Evolutionary conservation across 1,140 invertebrate genomes (phyloP).

Genomic region (Drepana arcuata): DNA sequence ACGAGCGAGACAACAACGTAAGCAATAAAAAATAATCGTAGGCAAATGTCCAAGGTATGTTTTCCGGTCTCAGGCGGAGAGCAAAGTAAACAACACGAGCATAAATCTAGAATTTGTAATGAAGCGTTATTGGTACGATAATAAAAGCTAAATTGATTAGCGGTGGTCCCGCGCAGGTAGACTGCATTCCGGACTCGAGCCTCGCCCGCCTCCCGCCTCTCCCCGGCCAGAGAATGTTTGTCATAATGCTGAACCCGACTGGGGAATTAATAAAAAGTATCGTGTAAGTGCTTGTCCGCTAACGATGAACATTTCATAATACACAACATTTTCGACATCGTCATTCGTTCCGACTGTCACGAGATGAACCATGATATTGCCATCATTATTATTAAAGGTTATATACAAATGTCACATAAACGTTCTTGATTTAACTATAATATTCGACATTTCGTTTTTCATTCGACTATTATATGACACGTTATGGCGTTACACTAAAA

Average conservation of each 20-base stretch:
- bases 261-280: conserved; percentile 19
- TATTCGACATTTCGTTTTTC: neutral
- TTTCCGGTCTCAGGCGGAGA: conserved; percentile 22
- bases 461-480: too few species aligned
- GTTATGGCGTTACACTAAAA: too few species aligned
- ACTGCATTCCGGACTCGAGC: conserved; percentile 48
- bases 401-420: neutral
- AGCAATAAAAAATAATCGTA: conserved; percentile 18
- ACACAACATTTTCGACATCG: too few species aligned
- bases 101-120: conserved; percentile 53
- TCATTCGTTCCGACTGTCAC: too few species aligned
- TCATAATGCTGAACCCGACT: conserved; percentile 14
- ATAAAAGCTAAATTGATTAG: conserved; percentile 70
- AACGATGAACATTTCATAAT: too few species aligned
- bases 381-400: too few species aligned
- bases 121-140: conserved; percentile 63
- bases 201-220: conserved; percentile 9
- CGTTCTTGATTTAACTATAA: neutral
- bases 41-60: conserved; percentile 18
- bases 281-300: conserved; percentile 8
- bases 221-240: conserved; percentile 19
- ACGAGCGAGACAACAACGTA: conserved; percentile 13
- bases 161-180: conserved; percentile 62
- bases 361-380: too few species aligned
- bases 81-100: conserved; percentile 29